Evolutionary conservation across 37 sponge, comb jelly and placozoan genomes (phyloP).

Genomic region (Spongilla lacustris): DNA sequence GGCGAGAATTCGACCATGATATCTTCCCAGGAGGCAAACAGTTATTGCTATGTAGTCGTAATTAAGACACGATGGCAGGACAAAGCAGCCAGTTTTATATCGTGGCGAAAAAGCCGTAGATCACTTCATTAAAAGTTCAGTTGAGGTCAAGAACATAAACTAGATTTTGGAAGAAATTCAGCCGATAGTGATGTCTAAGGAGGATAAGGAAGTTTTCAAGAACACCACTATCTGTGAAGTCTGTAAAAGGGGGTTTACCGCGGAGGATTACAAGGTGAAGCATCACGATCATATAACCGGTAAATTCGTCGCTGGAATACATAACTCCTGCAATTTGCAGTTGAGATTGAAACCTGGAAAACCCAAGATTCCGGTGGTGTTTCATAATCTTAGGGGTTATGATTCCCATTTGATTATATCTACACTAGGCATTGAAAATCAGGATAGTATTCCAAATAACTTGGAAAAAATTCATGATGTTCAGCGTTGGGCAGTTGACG

Average conservation of each 20-base stretch:
- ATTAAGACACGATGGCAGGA: neutral
- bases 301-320: neutral
- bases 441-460: neutral
- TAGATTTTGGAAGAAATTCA: neutral
- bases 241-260: no score
- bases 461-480: neutral
- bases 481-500: neutral
- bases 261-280: neutral
- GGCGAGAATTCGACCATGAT: neutral
- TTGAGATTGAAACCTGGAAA: neutral
- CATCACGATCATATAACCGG: neutral
- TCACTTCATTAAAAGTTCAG: neutral
- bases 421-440: neutral
- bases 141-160: neutral
- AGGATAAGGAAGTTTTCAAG: no score
- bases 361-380: neutral
- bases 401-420: neutral
- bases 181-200: neutral
- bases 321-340: neutral
- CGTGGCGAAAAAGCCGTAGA: neutral
- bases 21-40: neutral
- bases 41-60: neutral
- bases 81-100: neutral
- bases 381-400: neutral
- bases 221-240: no score